These are phyloP conservation scores for Bombus confusus DNA, from an alignment of 1,140 invertebrate species.

Conservation along the genomic window DNA sequence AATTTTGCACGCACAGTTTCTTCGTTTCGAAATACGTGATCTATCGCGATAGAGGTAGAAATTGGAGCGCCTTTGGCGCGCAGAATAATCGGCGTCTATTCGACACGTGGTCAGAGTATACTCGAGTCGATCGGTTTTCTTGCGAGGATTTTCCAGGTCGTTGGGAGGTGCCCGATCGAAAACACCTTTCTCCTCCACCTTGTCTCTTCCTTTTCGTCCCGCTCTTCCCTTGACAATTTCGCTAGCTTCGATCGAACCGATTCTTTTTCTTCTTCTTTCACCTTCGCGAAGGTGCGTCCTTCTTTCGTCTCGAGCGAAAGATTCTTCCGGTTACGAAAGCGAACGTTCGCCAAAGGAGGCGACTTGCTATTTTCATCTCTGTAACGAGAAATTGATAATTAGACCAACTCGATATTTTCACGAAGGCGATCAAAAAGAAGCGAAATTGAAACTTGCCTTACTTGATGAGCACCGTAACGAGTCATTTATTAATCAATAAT, in stretches of 20 bases:
- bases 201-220: background rate
- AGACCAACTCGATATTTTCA: too few species aligned
- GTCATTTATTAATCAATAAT: too few species aligned
- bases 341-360: too few species aligned
- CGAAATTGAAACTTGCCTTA: too few species aligned
- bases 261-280: background rate
- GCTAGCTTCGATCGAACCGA: background rate
- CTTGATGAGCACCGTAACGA: too few species aligned
- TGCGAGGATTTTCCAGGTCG: conserved; percentile 49
- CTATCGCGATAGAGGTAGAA: background rate
- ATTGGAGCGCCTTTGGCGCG: background rate
- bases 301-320: background rate
- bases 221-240: too few species aligned
- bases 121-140: conserved; percentile 32
- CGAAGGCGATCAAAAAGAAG: too few species aligned
- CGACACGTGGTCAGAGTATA: background rate
- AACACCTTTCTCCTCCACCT: background rate
- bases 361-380: too few species aligned
- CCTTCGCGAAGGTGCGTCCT: background rate
- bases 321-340: too few species aligned
- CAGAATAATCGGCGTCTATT: too few species aligned
- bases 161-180: conserved; percentile 26
- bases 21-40: background rate
- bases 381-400: too few species aligned
- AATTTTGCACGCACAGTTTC: background rate